These are phyloP conservation scores for Podabrus alpinus DNA, from an alignment of 2,888 invertebrate species.

Conservation along the genomic window DNA sequence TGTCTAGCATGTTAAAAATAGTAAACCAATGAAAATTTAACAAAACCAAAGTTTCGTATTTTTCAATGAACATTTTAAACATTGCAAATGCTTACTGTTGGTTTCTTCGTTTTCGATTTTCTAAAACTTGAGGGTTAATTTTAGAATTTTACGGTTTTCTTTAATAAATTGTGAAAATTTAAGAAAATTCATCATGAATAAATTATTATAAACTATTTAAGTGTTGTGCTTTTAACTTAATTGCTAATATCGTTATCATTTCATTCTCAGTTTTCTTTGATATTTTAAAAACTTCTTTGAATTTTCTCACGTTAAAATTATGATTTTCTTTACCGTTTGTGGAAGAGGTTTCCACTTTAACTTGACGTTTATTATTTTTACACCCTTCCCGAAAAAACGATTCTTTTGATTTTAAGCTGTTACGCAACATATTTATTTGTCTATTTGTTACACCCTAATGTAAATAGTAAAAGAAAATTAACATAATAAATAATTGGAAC, in stretches of 20 bases:
- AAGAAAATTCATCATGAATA: too few species aligned
- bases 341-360: neutral
- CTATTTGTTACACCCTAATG: neutral
- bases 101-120: neutral
- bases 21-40: constrained; percentile 19
- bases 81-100: neutral
- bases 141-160: too few species aligned
- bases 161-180: too few species aligned
- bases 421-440: neutral
- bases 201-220: too few species aligned
- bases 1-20: constrained; percentile 26
- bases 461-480: neutral
- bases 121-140: neutral
- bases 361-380: too few species aligned
- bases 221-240: too few species aligned
- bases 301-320: too few species aligned
- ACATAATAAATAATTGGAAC: neutral
- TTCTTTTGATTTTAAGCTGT: neutral
- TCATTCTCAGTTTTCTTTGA: too few species aligned
- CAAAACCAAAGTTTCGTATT: neutral
- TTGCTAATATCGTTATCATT: too few species aligned
- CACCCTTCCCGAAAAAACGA: too few species aligned
- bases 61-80: neutral
- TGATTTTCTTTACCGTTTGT: too few species aligned
- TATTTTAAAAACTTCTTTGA: too few species aligned